Base-by-base conservation (phyloP, 2,113 vertebrate genomes). In the Podarcis muralis region DNA sequence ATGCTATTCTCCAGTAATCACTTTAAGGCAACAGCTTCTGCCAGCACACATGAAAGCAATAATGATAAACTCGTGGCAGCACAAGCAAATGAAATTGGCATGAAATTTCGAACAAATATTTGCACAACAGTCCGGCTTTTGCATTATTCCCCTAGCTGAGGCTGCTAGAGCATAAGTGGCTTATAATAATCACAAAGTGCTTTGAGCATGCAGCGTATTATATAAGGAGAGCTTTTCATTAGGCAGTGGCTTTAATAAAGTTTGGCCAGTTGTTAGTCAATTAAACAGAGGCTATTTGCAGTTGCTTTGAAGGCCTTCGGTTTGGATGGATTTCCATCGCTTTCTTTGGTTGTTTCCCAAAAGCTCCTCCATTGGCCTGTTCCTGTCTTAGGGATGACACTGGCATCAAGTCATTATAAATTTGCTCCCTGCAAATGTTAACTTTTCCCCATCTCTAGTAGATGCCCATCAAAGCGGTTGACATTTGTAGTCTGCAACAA, bases 181-280 rank as follows among this genome's bases (percentile, higher is more conserved):
- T 91, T 92, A 91, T 92, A 94, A 94, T 92, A 79, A 89, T 94
- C 89, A 87, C 85, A 91, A 93, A 91, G 85, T 91, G 83, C 82
- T 84, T 92, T 88, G 85, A 89, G 88, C 62, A 83, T 84, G 93
- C 82, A 15, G 13, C 94, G 59, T n/a, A n/a, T 59, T n/a, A 3
- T 48, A 35, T 48, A 71, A n/a, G 4, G 74, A 89, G 65, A 75
- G 91, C 78, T 75, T 89, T 30, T 48, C 12, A 83, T 23, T 87
- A 48, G 92, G 91, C 85, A 40, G 81, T 91, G 84, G 82, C 93
- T 86, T 94, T 92, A 93, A 94, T 92, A 91, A 93, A 5, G 91
- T 91, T 93, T 91, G 59, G 35, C 68, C 78, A 91, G 87, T 94
- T 93, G 93, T 87, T 93, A 88, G 81, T 87, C 89, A 91, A 92